Evolutionary conservation across 2,797 vertebrate species (phyloP).

Genomic region (Okamejei kenojei): DNA sequence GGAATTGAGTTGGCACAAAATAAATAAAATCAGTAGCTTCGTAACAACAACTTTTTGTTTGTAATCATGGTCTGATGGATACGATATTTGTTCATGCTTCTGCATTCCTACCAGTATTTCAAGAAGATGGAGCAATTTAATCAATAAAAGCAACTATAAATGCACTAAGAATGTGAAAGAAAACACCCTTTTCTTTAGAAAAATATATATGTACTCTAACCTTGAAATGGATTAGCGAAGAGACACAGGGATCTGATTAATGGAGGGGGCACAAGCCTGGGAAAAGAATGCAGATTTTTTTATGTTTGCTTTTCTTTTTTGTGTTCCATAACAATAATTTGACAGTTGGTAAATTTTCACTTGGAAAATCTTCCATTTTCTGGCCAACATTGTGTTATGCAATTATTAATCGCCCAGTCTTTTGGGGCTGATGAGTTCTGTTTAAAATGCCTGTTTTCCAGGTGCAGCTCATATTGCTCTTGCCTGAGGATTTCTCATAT

Average conservation of each 20-base stretch:
- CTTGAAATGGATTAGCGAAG: background rate
- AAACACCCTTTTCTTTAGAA: background rate
- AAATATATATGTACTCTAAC: background rate
- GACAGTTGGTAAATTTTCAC: background rate
- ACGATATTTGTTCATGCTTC: background rate
- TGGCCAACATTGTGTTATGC: background rate
- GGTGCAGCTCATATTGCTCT: background rate
- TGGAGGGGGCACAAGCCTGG: background rate
- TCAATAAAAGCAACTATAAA: background rate
- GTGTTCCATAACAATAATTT: background rate
- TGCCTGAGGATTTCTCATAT: background rate
- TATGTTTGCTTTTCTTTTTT: background rate
- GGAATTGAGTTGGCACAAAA: background rate
- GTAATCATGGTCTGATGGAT: background rate
- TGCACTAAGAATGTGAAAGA: background rate
- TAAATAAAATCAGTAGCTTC: constrained; percentile 22
- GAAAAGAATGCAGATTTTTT: background rate
- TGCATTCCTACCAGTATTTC: background rate
- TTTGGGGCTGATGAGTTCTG: background rate
- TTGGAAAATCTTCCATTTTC: background rate
- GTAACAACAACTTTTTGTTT: background rate
- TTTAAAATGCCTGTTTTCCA: background rate
- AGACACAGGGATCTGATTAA: background rate
- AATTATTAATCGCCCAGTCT: background rate
- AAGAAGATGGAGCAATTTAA: background rate